A percentile compares a stretch with the other conserved stretches of the same genome.
These are phyloP conservation scores for Gobiocypris rarus DNA, from an alignment of 2,113 vertebrate genomes.

Conservation along the genomic window DNA sequence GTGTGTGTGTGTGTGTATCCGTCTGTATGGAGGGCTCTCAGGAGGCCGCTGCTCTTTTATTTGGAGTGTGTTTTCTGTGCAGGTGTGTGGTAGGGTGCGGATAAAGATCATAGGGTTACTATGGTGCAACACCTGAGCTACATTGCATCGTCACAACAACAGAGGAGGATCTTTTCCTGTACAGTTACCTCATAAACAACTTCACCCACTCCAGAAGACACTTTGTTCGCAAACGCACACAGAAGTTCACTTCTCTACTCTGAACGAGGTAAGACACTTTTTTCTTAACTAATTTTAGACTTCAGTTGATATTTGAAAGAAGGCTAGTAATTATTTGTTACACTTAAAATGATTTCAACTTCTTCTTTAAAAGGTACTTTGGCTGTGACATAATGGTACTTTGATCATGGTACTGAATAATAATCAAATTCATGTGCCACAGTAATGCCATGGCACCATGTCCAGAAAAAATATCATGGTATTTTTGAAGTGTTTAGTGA, in stretches of 20 bases:
- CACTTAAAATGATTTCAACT: neutral
- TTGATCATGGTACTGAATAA: neutral
- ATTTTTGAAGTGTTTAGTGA: neutral
- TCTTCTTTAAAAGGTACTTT: neutral
- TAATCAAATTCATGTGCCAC: neutral
- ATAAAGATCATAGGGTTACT: constrained; percentile 19
- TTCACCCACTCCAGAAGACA: neutral
- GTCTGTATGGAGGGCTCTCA: neutral
- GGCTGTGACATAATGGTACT: neutral
- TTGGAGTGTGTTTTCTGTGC: constrained; percentile 20
- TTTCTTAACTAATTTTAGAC: neutral
- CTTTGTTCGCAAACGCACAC: neutral
- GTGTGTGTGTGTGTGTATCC: constrained; percentile 1
- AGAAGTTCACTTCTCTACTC: constrained; percentile 1
- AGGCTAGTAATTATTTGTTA: too few species aligned
- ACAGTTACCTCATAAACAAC: constrained; percentile 48
- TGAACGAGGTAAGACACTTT: constrained; percentile 16
- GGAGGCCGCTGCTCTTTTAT: neutral
- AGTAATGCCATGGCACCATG: neutral
- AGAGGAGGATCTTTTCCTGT: constrained; percentile 35
- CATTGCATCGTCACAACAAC: constrained; percentile 17
- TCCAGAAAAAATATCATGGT: neutral
- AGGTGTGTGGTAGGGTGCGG: constrained; percentile 36
- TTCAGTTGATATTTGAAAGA: too few species aligned
- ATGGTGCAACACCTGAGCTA: constrained; percentile 31